Evolutionary conservation across 2,888 invertebrate species (phyloP), one percentile per base, ranked within the genome.

Genomic region (Therioaphis trifolii): DNA sequence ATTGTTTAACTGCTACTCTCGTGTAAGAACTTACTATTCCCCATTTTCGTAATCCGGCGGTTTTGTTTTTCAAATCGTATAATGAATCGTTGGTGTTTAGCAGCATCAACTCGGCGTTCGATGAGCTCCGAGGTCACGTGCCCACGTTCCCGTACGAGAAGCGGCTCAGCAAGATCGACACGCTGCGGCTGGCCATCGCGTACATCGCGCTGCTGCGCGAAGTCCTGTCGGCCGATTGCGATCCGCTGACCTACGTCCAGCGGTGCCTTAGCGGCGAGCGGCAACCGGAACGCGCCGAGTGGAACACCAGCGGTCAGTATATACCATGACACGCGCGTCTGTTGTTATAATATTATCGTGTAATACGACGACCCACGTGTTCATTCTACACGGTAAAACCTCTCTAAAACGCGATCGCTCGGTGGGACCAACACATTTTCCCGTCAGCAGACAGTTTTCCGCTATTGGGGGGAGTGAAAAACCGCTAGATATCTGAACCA

Each of bases 111-210:
- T 96, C 96, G 90, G 98, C 98, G 89, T 98, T 98, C 92, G 98
- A 99, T 91, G 98, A 98, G 89, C 93, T 99, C 88, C 92, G 99
- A 84, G 94, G 95, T 87, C 98, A 98, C 91, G 98, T 99, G 87
- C 99, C 99, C 75, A 99, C 99, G 85, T 99, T 99, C 90, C 99
- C 99, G 0, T 99, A 98, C 89, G 99, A 99, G 90, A 99, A 99
- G 89, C 91, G 99, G 35, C 92, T 99, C 52, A 98, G 98, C 88
- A 99, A 99, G 90, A 99, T 99, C 87, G 99, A 99, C 91, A 99
- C 99, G 0, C 91, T 99, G 49, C 92, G 98, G 0, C 90, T 99
- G 86, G 99, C 99, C 61, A 99, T 99, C 86, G 98, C 98, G 0
- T 99, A 99, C 90, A 99, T 99, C 86, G 97, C 97, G 1, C 90